Evolutionary conservation across 2,113 vertebrate species (phyloP), one percentile per base, ranked within the genome.

Genomic region (Arenaria interpres): DNA sequence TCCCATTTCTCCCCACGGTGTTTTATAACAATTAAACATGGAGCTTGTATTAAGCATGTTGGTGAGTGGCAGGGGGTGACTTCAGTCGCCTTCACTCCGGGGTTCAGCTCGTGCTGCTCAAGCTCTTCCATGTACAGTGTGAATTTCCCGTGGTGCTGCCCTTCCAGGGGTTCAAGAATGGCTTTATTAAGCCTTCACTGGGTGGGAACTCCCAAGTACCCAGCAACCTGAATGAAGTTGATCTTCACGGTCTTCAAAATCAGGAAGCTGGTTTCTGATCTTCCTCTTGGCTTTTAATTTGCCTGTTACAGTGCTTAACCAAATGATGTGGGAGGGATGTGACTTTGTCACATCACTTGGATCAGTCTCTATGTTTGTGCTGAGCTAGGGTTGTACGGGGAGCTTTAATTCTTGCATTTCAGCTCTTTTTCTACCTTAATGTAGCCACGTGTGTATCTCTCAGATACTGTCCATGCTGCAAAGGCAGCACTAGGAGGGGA

Each of bases 321-420:
- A 37, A 9, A 12, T 32, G 18, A 12, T 4, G 35, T 27, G 3
- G 3, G 30, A 4, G 7, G 10, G 16, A 12, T 0, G 0, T 54
- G 41, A 13, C 27, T 46, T 57, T 76, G 57, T 37, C 71, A 46
- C 8, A 3, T 45, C 37, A 30, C 3, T 2, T 5, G 30, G 51
- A 10, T 60, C 22, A 16, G 0, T 72, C 25, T 83, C 17, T 74
- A 9, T 2, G 3, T 7, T 3, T 48, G 5, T 77, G 41, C 50
- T 14, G 30, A 37, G 37, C 3, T 76, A 14, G 21, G 17, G 2
- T n/a, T 69, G 14, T n/a, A 5, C 27, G 23, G 37, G 51, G 6
- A 69, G n/a, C 46, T 32, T 30, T 4, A 21, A 22, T 62, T 90
- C 62, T 68, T 28, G 20, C 18, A 6, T 71, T 79, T 56, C 19